These are phyloP conservation scores for Ericerus pela DNA, from an alignment of 1,140 invertebrate genomes.

Conservation along the genomic window DNA sequence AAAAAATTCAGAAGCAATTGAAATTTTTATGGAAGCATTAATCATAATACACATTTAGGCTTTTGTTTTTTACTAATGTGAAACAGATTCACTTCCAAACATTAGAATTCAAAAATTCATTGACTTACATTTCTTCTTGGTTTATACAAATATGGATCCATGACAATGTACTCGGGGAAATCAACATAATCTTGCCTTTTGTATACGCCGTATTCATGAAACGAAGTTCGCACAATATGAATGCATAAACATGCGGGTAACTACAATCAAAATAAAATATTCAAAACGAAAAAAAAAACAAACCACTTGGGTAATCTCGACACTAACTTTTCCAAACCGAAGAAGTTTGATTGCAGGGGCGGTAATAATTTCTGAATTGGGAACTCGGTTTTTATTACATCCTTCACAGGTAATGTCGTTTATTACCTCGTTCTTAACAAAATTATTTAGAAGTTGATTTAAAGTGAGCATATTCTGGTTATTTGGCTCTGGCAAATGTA, in stretches of 20 bases:
- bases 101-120: too few species aligned
- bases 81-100: too few species aligned
- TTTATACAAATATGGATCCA: slow-evolving; percentile 54
- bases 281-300: not conserved
- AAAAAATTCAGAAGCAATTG: too few species aligned
- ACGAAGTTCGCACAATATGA: slow-evolving; percentile 72
- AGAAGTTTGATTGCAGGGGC: slow-evolving; percentile 61
- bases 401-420: slow-evolving; percentile 66
- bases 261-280: slow-evolving; percentile 33
- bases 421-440: slow-evolving; percentile 68
- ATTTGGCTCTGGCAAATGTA: slow-evolving; percentile 47
- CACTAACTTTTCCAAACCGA: slow-evolving; percentile 63
- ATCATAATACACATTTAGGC: too few species aligned
- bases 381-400: slow-evolving; percentile 42
- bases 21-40: too few species aligned
- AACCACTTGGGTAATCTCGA: too few species aligned
- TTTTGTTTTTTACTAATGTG: too few species aligned
- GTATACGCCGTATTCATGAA: slow-evolving; percentile 54
- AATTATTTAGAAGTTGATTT: slow-evolving; percentile 55
- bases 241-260: slow-evolving; percentile 66
- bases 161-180: slow-evolving; percentile 66
- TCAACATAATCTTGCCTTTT: slow-evolving; percentile 74
- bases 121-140: slow-evolving; percentile 1
- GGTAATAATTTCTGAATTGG: slow-evolving; percentile 30
- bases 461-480: slow-evolving; percentile 39